Conservation (phyloP, 1,140 invertebrate species). For the Heliconius eleuchia region DNA sequence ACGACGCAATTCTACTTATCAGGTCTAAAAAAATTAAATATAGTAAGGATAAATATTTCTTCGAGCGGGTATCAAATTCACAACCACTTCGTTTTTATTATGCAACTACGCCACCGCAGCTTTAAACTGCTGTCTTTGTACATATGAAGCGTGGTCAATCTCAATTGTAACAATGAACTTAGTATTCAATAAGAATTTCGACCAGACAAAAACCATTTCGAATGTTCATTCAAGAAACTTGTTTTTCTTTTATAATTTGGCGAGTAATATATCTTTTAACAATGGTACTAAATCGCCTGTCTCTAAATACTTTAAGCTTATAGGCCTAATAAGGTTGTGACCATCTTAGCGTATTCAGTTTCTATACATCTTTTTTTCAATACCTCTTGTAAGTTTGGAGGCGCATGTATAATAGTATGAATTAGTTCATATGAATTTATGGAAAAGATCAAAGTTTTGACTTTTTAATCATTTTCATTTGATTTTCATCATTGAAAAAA, state of each 20-base stretch:
- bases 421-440: too few relatives aligned
- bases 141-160: neutral
- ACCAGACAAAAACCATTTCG: neutral
- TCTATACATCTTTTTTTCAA: neutral
- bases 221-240: neutral
- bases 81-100: too few relatives aligned
- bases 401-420: neutral
- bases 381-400: neutral
- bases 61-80: too few relatives aligned
- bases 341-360: neutral
- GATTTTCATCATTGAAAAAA: too few relatives aligned
- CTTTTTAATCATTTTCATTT: too few relatives aligned
- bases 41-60: too few relatives aligned
- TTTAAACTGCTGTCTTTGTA: neutral
- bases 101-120: too few relatives aligned
- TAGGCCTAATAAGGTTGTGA: neutral
- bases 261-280: neutral
- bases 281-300: neutral
- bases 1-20: too few relatives aligned
- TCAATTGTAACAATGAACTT: neutral
- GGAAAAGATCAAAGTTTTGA: too few relatives aligned
- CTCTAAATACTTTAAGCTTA: neutral
- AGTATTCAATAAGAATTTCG: neutral
- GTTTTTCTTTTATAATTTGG: conserved; percentile 7
- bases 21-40: too few relatives aligned